A percentile compares a stretch with the other conserved stretches of the same genome.
phyloP scores from a whole-genome alignment of 2,888 invertebrate genomes.

The Trachelus troglodyta region DNA sequence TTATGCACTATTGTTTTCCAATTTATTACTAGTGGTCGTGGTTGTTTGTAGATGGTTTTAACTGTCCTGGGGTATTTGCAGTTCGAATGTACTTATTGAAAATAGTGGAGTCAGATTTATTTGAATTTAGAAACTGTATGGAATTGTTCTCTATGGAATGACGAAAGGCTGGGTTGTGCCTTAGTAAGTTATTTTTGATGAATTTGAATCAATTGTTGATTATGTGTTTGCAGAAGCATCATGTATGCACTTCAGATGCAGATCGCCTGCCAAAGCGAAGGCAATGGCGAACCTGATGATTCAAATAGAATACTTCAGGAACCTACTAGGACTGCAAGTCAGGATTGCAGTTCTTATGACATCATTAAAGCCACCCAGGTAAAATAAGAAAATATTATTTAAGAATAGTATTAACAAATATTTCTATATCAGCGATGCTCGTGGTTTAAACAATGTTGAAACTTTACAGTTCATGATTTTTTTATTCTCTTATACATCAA shows the following conservation, averaged over 20 bases:
- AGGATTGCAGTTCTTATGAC: slow-evolving; percentile 86
- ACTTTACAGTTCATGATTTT: background rate
- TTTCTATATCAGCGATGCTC: too few relatives aligned
- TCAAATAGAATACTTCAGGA: slow-evolving; percentile 50
- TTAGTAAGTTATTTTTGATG: background rate
- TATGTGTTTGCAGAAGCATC: background rate
- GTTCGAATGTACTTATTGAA: background rate
- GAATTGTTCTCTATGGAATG: background rate
- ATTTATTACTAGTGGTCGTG: background rate
- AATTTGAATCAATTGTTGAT: background rate
- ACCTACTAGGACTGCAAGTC: slow-evolving; percentile 55
- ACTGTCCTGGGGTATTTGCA: background rate
- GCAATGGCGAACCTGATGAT: slow-evolving; percentile 54
- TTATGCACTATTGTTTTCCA: background rate
- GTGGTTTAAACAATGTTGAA: background rate
- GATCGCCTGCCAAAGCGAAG: slow-evolving; percentile 61
- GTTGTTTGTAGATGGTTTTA: background rate
- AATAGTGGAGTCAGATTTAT: background rate
- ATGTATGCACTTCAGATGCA: slow-evolving; percentile 64
- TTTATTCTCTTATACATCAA: background rate
- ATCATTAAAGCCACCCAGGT: slow-evolving; percentile 95
- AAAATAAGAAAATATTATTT: slow-evolving; percentile 23
- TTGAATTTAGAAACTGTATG: background rate
- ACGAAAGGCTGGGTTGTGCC: background rate
- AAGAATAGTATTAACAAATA: background rate